Percentiles rank a stretch among this genome's conserved stretches.
Conservation (phyloP, 2,888 invertebrate genomes). For the Neria commutata region DNA sequence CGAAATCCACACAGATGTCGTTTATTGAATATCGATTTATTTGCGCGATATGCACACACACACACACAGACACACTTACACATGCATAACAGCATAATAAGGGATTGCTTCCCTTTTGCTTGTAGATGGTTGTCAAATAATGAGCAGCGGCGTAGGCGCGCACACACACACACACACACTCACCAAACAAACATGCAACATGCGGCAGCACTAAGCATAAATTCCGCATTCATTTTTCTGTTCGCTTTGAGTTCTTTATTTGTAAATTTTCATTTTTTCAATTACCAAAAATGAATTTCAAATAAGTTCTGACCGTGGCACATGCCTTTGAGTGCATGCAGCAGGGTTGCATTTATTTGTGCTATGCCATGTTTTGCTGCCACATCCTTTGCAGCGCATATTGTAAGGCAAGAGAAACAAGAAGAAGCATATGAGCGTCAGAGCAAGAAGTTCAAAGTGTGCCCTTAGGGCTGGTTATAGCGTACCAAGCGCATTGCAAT, state of each 20-base stretch:
- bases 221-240: not conserved
- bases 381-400: constrained; percentile 51
- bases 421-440: constrained; percentile 1
- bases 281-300: constrained; percentile 26
- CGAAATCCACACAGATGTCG: constrained; percentile 52
- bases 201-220: constrained; percentile 5
- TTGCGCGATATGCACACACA: constrained; percentile 38
- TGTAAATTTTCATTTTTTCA: constrained; percentile 7
- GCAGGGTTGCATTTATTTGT: constrained; percentile 15
- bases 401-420: constrained; percentile 8
- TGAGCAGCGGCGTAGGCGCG: constrained; percentile 12
- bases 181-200: constrained; percentile 14
- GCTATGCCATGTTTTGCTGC: constrained; percentile 36
- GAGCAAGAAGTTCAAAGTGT: constrained; percentile 6
- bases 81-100: constrained; percentile 44
- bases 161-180: not conserved
- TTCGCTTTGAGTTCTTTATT: not conserved
- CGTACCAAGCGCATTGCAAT: constrained; percentile 42
- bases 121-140: constrained; percentile 11
- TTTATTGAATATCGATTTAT: constrained; percentile 58
- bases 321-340: not conserved
- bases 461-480: constrained; percentile 13
- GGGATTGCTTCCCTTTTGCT: constrained; percentile 26
- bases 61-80: constrained; percentile 47
- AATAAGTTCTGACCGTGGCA: constrained; percentile 2